Percentiles rank a stretch among this genome's conserved stretches.
These are phyloP conservation scores for Equus quagga DNA, from an alignment of 2,113 vertebrate species.

Conservation along the genomic window DNA sequence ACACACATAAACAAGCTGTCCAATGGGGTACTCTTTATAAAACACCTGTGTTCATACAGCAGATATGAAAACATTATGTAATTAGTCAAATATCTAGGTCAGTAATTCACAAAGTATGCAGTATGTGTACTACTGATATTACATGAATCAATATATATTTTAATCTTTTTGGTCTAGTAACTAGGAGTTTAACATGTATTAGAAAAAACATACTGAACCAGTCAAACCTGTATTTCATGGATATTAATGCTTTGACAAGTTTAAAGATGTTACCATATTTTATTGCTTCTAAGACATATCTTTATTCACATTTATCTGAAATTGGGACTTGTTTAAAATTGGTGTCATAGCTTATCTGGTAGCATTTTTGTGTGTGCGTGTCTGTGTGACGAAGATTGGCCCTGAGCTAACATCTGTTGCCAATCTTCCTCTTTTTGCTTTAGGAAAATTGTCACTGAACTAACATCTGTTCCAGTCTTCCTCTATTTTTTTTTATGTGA, in stretches of 20 bases:
- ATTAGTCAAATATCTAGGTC: background rate
- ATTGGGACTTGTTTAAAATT: slow-evolving; percentile 40
- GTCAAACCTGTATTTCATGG: slow-evolving; percentile 8
- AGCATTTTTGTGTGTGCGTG: background rate
- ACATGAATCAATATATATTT: background rate
- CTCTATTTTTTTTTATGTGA: no score
- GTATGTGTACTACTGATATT: background rate
- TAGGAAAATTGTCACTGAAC: no score
- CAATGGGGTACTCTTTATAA: slow-evolving; percentile 30
- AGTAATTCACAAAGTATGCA: background rate
- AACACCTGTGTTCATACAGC: background rate
- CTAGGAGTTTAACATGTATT: slow-evolving; percentile 5
- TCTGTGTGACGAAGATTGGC: no score
- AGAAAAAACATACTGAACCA: slow-evolving; percentile 11
- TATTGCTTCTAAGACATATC: background rate
- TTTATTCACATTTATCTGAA: background rate
- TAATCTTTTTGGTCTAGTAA: slow-evolving; percentile 28
- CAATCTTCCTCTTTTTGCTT: no score
- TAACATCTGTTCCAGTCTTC: no score
- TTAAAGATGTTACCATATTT: slow-evolving; percentile 28
- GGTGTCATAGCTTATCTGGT: background rate
- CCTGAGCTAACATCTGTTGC: no score
- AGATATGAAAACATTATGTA: background rate
- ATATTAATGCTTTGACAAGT: background rate
- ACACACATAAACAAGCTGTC: background rate